Conservation (phyloP, 2,888 invertebrate species). For the Rutpela maculata region DNA sequence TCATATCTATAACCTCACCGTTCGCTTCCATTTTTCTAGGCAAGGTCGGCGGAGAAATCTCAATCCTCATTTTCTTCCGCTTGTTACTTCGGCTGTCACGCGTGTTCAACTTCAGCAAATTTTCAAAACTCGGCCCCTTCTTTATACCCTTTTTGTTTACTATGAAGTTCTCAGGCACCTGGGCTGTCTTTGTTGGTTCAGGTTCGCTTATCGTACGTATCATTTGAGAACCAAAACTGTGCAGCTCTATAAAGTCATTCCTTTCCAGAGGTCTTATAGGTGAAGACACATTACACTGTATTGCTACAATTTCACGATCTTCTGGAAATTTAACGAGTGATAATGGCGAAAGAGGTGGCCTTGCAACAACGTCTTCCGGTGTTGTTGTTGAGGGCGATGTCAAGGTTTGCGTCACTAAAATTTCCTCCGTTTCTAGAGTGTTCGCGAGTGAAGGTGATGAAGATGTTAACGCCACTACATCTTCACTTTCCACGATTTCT, state of each 20-base stretch:
- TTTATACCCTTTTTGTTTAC: slow-evolving; percentile 14
- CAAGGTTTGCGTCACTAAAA: background rate
- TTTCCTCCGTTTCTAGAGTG: background rate
- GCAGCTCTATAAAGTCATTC: background rate
- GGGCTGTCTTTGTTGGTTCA: background rate
- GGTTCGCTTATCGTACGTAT: background rate
- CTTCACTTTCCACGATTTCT: background rate
- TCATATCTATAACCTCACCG: background rate
- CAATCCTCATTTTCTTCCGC: slow-evolving; percentile 7
- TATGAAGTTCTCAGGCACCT: background rate
- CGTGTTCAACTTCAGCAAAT: background rate
- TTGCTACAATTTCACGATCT: background rate
- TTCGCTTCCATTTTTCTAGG: background rate
- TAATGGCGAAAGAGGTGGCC: background rate
- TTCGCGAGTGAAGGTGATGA: background rate
- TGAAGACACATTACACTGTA: background rate
- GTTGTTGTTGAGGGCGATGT: too few relatives aligned
- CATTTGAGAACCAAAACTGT: background rate
- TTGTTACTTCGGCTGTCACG: background rate
- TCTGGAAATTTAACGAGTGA: background rate
- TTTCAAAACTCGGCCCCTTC: background rate
- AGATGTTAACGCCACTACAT: background rate
- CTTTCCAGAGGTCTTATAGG: background rate
- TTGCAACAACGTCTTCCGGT: background rate
- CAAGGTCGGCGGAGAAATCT: slow-evolving; percentile 22